These are phyloP conservation scores for Nephrotoma guestfalica DNA, from an alignment of 2,888 invertebrate genomes.

Conservation along the genomic window DNA sequence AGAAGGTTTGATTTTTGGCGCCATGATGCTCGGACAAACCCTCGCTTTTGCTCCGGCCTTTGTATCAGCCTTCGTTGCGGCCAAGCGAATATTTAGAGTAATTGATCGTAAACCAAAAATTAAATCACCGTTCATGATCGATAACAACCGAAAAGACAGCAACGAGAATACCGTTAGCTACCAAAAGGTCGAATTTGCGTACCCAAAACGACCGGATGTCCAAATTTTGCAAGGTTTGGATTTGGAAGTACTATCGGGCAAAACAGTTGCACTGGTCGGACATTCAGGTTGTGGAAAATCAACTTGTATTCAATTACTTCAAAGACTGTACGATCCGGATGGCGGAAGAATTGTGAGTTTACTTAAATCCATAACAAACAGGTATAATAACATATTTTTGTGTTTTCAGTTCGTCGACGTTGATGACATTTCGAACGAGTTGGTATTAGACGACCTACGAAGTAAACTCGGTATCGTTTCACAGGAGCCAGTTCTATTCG, in stretches of 20 bases:
- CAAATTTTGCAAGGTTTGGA: slow-evolving; percentile 57
- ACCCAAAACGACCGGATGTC: slow-evolving; percentile 64
- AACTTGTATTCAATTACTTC: slow-evolving; percentile 63
- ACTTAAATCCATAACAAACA: background rate
- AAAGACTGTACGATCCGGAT: slow-evolving; percentile 65
- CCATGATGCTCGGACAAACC: slow-evolving; percentile 68
- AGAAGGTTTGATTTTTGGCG: slow-evolving; percentile 61
- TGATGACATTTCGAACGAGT: slow-evolving; percentile 40
- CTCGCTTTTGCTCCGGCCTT: slow-evolving; percentile 66
- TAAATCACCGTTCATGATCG: slow-evolving; percentile 29
- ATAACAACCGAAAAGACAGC: slow-evolving; percentile 8
- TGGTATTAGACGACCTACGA: slow-evolving; percentile 52
- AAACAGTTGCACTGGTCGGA: slow-evolving; percentile 58
- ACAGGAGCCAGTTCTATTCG: slow-evolving; percentile 76
- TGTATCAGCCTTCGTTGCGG: slow-evolving; percentile 55
- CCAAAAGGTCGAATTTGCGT: slow-evolving; percentile 56
- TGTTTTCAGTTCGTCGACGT: slow-evolving; percentile 30
- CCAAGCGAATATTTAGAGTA: slow-evolving; percentile 50
- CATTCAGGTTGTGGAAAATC: slow-evolving; percentile 72
- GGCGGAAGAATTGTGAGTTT: slow-evolving; percentile 42
- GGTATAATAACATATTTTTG: background rate
- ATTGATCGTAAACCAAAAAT: slow-evolving; percentile 45
- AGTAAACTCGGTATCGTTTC: slow-evolving; percentile 67
- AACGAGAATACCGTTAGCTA: slow-evolving; percentile 40
- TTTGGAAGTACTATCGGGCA: slow-evolving; percentile 49